Base-by-base conservation (phyloP, 2,888 invertebrate genomes). In the Eristalis intricaria region DNA sequence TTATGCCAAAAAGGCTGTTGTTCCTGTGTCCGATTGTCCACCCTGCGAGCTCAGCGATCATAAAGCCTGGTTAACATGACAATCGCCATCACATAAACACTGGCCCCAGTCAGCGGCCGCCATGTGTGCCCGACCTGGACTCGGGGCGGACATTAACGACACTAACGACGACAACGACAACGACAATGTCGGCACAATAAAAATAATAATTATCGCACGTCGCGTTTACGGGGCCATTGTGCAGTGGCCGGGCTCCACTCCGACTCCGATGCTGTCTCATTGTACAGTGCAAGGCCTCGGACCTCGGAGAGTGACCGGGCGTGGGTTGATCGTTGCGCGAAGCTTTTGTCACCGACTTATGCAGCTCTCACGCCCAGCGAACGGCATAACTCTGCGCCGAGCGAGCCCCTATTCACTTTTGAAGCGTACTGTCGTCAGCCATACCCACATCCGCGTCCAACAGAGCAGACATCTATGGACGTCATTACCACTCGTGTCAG, bases 31-130 rank as follows among this genome's bases (percentile, higher is more conserved):
- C 68, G 58, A 70, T 73, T 68, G 78, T 79, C 83, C 73, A 64
- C 84, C 83, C 83, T 56, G 83, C 66, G 66, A 70, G 80, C 69
- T 84, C 69, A 56, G 38, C 76, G 75, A 87, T 84, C 87, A 87
- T 87, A 84, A 87, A 87, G 84, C 75, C 84, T 87, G 84, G 87
- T 87, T 84, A 87, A 87, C 87, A 87, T 84, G 87, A 77, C 87
- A 80, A 87, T 87, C 75, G 64, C 87, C 76, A 73, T 79, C 68
- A 71, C 84, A 69, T 87, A 87, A 87, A 80, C 84, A 79, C 84
- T 75, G 43, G 35, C 70, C 63, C 50, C 69, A 15, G 26, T 26
- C 60, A 71, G 66, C 11, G 15, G 38, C 56, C 56, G 32, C 23
- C 40, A 71, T 56, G 40, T 64, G 73, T 63, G 66, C 38, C 19